Base-by-base conservation (phyloP, 2,888 invertebrate genomes). In the Synanthedon andrenaeformis region DNA sequence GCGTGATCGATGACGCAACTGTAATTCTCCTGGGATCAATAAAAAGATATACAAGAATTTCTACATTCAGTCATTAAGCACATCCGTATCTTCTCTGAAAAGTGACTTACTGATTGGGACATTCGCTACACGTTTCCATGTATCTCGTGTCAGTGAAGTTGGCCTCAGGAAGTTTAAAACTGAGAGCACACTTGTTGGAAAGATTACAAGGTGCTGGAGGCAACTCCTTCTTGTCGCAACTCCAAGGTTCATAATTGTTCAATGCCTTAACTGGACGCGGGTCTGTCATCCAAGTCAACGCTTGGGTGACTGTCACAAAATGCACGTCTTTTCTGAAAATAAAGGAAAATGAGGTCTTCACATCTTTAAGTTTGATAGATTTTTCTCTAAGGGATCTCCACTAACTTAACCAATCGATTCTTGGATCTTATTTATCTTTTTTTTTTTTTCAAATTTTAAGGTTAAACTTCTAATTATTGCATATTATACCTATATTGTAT, bases 211-310 rank as follows among this genome's bases (percentile, higher is more conserved):
- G 92, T 55, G 92, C 90, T 3, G 91, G 83, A 0, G 95, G 94
- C 52, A 92, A 74, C 51, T 93, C 91, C 65, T 90, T 92, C 66
- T 92, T 92, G 62, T 90, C 90, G 70, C 96, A 96, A 51, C 90
- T 90, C 96, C 96, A 96, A 0, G 94, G 89, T 55, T 96, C 96
- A 68, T 92, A 95, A 68, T 90, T 92, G 64, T 74, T 87, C 42
- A 96, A 76, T 10, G 91, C 82, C 61, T 91, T 92, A 3, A 89
- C 74, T 1, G 93, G 88, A 67, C 92, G 92, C 0, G 96, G 96
- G 66, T 96, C 96, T 0, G 96, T 95, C 76, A 96, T 94, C 94
- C 96, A 97, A 48, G 94, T 94, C 55, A 97, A 79, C n/a, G 94
- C 93, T 87, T 96, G 96, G 0, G 96, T 96, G 41, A 92, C 90